Percentiles rank a stretch among this genome's conserved stretches.
These are phyloP conservation scores for Sebastes iracundus DNA, from an alignment of 2,797 vertebrate species.

Conservation along the genomic window DNA sequence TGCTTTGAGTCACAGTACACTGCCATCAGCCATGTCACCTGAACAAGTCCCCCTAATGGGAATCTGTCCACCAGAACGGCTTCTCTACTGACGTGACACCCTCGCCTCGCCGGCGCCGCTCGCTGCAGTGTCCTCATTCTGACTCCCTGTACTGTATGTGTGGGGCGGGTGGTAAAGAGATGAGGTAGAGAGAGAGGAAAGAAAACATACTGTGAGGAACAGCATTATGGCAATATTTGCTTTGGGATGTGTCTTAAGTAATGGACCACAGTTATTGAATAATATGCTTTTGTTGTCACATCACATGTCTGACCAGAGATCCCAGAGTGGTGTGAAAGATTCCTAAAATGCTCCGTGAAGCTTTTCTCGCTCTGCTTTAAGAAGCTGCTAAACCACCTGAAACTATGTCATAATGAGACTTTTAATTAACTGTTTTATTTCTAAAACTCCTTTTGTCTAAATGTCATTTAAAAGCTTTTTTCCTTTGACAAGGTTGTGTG, in stretches of 20 bases:
- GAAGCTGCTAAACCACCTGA: background rate
- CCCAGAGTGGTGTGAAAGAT: background rate
- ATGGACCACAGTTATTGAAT: background rate
- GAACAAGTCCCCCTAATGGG: constrained; percentile 46
- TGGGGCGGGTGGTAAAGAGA: background rate
- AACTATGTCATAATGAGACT: background rate
- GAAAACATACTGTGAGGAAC: background rate
- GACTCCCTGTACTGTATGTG: background rate
- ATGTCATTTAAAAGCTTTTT: background rate
- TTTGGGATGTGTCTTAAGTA: constrained; percentile 3
- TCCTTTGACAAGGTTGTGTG: background rate
- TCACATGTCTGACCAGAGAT: background rate
- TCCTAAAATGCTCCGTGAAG: background rate
- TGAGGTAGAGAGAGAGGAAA: background rate
- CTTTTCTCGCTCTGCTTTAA: background rate
- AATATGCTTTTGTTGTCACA: background rate
- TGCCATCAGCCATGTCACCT: constrained; percentile 31
- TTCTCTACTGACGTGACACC: background rate
- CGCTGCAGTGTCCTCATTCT: constrained; percentile 6
- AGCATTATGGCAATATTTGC: background rate
- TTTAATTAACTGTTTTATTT: background rate
- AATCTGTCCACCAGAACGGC: constrained; percentile 18
- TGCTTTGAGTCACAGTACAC: constrained; percentile 5
- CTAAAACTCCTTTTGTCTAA: background rate
- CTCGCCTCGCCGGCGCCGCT: background rate